These are phyloP conservation scores for Sakesphorus luctuosus DNA, from an alignment of 2,113 vertebrate genomes.

Conservation along the genomic window DNA sequence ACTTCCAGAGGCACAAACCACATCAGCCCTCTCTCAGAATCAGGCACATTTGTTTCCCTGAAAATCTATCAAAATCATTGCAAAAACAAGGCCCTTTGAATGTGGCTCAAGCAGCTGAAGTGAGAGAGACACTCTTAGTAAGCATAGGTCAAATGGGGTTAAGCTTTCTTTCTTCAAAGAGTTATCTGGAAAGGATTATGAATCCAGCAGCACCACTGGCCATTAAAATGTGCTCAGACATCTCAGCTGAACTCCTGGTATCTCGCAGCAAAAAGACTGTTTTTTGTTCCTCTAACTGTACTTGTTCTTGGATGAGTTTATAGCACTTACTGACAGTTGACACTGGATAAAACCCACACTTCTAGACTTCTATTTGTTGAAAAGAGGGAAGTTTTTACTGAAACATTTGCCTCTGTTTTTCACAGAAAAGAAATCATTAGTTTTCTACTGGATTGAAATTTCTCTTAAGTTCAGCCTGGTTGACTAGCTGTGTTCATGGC, in stretches of 20 bases:
- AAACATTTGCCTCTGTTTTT: neutral
- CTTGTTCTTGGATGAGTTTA: slow-evolving; percentile 1
- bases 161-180: slow-evolving; percentile 40
- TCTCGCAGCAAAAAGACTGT: neutral
- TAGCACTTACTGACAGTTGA: neutral
- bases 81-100: neutral
- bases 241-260: neutral
- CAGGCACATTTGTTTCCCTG: neutral
- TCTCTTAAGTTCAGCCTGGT: neutral
- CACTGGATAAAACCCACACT: neutral
- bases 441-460: neutral
- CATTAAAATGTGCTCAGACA: neutral
- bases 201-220: slow-evolving; percentile 1
- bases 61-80: neutral
- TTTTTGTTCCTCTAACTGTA: neutral
- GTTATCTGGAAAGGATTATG: slow-evolving; percentile 49
- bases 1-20: neutral
- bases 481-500: neutral
- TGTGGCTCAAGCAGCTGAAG: slow-evolving; percentile 4
- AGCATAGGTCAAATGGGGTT: slow-evolving; percentile 17
- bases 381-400: neutral
- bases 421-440: neutral
- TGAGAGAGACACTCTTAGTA: neutral
- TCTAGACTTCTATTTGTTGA: neutral
- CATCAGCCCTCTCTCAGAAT: neutral